Evolutionary conservation across 2,888 invertebrate species (phyloP).

Genomic region (Chromoteleia sp.): DNA sequence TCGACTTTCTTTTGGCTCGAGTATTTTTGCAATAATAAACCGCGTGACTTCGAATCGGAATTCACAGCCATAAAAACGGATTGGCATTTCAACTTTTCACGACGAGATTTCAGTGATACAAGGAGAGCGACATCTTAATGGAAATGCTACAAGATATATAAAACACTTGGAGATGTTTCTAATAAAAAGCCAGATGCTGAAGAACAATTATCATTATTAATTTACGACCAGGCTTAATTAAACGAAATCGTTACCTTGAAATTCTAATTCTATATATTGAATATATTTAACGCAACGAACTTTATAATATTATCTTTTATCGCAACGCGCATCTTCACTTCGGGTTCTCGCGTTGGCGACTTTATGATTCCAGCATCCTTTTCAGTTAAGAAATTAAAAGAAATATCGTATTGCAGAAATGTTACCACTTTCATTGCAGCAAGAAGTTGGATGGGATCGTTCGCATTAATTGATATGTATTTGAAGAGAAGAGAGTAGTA

Average conservation of each 20-base stretch:
- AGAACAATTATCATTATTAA: constrained; percentile 20
- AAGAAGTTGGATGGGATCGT: no score
- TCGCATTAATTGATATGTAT: background rate
- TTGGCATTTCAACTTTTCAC: constrained; percentile 28
- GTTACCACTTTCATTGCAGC: no score
- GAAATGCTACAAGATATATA: constrained; percentile 23
- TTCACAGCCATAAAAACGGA: constrained; percentile 27
- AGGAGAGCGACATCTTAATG: constrained; percentile 22
- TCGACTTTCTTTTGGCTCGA: background rate
- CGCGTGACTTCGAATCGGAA: constrained; percentile 8
- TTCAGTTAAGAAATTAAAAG: constrained; percentile 19
- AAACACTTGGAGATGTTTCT: constrained; percentile 14
- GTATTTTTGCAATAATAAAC: background rate
- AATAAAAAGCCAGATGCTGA: constrained; percentile 24
- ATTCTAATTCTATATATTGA: constrained; percentile 19
- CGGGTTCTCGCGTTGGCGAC: constrained; percentile 6
- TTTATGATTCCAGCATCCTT: constrained; percentile 13
- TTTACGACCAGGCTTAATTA: constrained; percentile 17
- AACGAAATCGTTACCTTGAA: constrained; percentile 13
- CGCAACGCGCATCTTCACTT: constrained; percentile 10
- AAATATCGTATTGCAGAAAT: constrained; percentile 10
- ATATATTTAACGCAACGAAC: background rate
- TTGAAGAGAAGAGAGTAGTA: no score
- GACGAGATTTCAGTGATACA: constrained; percentile 26
- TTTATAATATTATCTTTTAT: constrained; percentile 24